Conservation (phyloP, 1,140 invertebrate species). For the Prorops nasuta region DNA sequence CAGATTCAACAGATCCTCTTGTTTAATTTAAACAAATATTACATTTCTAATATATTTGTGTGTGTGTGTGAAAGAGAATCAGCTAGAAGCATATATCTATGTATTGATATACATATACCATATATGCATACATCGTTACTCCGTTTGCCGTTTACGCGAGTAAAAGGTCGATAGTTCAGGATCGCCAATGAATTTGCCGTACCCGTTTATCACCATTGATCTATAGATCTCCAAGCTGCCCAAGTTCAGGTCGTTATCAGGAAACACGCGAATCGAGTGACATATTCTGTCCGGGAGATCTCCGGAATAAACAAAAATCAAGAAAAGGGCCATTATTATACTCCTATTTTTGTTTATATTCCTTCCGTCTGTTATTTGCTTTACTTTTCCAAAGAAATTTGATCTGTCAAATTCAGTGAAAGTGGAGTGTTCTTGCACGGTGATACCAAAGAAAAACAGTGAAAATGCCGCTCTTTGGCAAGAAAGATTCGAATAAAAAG, state of each 20-base stretch:
- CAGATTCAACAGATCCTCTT: neutral
- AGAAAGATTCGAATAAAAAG: conserved; percentile 82
- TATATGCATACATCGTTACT: neutral
- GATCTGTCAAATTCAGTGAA: neutral
- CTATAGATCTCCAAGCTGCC: conserved; percentile 15
- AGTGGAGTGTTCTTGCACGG: neutral
- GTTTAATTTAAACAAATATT: neutral
- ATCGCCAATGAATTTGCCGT: conserved; percentile 11
- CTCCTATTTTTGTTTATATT: conserved; percentile 8
- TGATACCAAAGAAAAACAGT: neutral
- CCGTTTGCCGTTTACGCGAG: conserved; percentile 7
- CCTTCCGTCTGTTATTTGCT: neutral
- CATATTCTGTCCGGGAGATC: neutral
- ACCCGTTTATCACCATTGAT: conserved; percentile 20
- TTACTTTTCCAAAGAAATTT: neutral
- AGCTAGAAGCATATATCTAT: too few relatives aligned
- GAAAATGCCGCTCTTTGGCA: conserved; percentile 85
- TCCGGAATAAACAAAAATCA: neutral
- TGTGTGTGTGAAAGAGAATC: neutral
- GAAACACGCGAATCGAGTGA: too few relatives aligned
- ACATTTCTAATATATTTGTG: neutral
- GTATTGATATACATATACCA: neutral
- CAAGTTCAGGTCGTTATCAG: neutral
- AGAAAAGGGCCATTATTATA: neutral
- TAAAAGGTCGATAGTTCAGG: conserved; percentile 28